Percentiles rank a stretch among this genome's conserved stretches.
These are phyloP conservation scores for Netelia melanura DNA, from an alignment of 2,888 invertebrate species.

Conservation along the genomic window DNA sequence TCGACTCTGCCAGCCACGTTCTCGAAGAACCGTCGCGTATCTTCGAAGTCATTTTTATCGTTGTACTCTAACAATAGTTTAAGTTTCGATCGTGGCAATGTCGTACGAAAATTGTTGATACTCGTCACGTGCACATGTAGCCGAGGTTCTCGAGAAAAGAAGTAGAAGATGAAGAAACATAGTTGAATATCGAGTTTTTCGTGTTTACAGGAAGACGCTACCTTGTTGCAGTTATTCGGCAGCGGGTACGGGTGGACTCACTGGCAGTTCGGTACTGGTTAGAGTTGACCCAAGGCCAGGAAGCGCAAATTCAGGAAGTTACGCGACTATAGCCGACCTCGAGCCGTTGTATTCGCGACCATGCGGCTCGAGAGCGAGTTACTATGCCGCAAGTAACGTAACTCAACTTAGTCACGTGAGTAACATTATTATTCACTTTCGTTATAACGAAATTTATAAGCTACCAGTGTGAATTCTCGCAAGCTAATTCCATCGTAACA, in stretches of 20 bases:
- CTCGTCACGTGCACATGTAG: not conserved
- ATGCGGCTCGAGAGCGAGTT: slow-evolving; percentile 88
- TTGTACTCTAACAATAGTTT: not conserved
- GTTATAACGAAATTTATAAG: slow-evolving; percentile 33
- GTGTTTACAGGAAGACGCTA: slow-evolving; percentile 81
- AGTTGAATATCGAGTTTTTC: slow-evolving; percentile 39
- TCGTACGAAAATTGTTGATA: not conserved
- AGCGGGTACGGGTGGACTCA: slow-evolving; percentile 90
- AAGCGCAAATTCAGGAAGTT: slow-evolving; percentile 91
- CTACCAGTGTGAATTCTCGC: slow-evolving; percentile 14
- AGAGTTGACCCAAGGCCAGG: slow-evolving; percentile 91
- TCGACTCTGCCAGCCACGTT: slow-evolving; percentile 15
- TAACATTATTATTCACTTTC: slow-evolving; percentile 43
- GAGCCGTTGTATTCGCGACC: slow-evolving; percentile 86
- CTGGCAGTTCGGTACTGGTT: slow-evolving; percentile 90
- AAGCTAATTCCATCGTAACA: not conserved
- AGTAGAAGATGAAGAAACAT: slow-evolving; percentile 2
- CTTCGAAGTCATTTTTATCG: slow-evolving; percentile 15
- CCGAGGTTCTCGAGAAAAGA: not conserved
- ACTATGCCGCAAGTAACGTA: slow-evolving; percentile 93
- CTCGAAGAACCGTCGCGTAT: slow-evolving; percentile 25
- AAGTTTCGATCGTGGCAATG: slow-evolving; percentile 45
- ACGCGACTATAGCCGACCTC: slow-evolving; percentile 93
- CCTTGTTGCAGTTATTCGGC: slow-evolving; percentile 90
- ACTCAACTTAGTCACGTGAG: slow-evolving; percentile 90